Percentiles rank a stretch among this genome's conserved stretches.
Conservation (phyloP, 92 coral and sea anemone genomes). For the Blastomussa wellsi region DNA sequence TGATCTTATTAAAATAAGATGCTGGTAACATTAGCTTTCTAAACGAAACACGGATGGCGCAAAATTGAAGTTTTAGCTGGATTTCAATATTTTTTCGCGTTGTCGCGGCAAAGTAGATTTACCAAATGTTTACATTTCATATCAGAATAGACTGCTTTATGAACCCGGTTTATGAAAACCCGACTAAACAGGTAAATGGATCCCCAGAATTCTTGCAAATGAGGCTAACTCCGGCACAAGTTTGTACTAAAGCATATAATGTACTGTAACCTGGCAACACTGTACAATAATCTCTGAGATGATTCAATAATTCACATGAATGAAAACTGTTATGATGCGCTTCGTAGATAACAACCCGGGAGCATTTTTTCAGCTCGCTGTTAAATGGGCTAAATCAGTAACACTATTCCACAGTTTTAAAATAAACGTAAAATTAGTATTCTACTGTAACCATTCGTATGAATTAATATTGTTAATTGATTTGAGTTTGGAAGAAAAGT, state of each 20-base stretch:
- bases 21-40: no score
- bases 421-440: background rate
- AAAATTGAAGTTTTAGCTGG: background rate
- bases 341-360: background rate
- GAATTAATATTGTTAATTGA: background rate
- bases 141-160: no score
- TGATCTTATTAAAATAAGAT: no score
- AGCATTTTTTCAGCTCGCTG: background rate
- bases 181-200: background rate
- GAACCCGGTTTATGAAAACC: background rate
- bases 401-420: background rate
- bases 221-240: background rate
- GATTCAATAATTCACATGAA: background rate
- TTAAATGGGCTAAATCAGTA: background rate
- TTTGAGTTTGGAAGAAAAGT: background rate
- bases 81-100: background rate
- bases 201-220: background rate
- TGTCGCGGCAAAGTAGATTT: background rate
- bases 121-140: background rate
- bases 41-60: background rate
- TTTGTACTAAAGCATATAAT: background rate
- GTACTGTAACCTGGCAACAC: background rate
- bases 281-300: background rate
- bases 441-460: background rate
- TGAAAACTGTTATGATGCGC: background rate